Base-by-base conservation (phyloP, 2,888 invertebrate genomes). In the Conchocele bisecta region DNA sequence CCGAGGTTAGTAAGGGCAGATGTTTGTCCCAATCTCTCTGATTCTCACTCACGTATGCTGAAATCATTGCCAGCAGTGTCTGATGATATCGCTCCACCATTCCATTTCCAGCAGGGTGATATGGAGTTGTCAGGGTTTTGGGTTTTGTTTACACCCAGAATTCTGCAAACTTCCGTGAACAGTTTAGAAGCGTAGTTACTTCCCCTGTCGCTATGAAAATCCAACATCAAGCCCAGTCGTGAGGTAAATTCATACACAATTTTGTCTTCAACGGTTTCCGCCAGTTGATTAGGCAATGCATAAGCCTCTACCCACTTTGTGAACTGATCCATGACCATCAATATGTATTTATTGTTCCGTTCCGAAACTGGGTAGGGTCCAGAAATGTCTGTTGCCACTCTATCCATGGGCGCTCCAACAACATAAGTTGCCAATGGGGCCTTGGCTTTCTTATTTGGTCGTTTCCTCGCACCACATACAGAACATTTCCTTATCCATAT, bases 1-100 rank as follows among this genome's bases (percentile, higher is more conserved):
- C 64, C 5, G 56, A 56, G 11, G 64, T 63, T 20, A 53, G 7
- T 9, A 63, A 42, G 7, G 53, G 37, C 15, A 56, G 37, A 29
- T 42, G 20, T 22, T 39, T 13, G 22, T 63, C 64, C 64, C 64
- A 63, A 28, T 63, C 29, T 15, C 44, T 44, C 39, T 56, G 64
- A 13, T 44, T 33, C 3, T 63, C 42, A 17, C 56, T 37, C 4
- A 63, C 56, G n/a, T 54, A 53, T 6, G 50, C 26, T 11, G 64
- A 15, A 15, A 63, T 28, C 64, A 54, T 44, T 11, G 41, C 29
- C 15, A 63, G n/a, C 13, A 69, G 22, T 13, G 63, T 48, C 24
- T 37, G 22, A 50, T 63, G 48, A 33, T 57, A 63, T n/a, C 53
- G 4, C 24, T 53, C 64, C 4, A 63, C 35, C 37, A 57, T 24